Base-by-base conservation (phyloP, 1,140 invertebrate genomes). In the Drosophila kurseongensis region DNA sequence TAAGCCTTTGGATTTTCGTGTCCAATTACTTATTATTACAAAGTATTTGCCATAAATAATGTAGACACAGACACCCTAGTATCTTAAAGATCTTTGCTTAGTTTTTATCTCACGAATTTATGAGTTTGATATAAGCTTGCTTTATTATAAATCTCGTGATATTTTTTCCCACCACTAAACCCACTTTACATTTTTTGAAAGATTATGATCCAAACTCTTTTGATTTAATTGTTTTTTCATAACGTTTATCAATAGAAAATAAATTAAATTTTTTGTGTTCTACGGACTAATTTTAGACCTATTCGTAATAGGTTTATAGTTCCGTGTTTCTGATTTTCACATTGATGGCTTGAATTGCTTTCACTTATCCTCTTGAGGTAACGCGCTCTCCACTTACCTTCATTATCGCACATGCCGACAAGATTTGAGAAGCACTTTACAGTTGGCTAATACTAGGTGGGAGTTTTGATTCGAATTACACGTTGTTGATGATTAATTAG, bases 401-500 rank as follows among this genome's bases (percentile, higher is more conserved):
- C 73, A 54, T 54, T 76, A 55, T 76, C 73, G 48, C 73, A 42
- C 73, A 76, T 76, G 69, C 36, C 42, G 60, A 45, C 38, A 29
- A 67, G 52, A 27, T 57, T 52, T 60, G 29, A 16, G 27, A 18
- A 45, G 32, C 47, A 45, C 65, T 68, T 42, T 51, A 42, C 9
- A 41, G 13, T 40, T n/a, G 32, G 32, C n/a, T 52, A 44, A 23
- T 45, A 12, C 36, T 5, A 42, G 44, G 35, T 36, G 52, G 32
- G 2, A 51, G 38, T 35, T 69, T 47, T 4, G 7, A 61, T 1
- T 38, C 45, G 29, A 36, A 65, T 29, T 74, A 56, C 52, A 75
- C 32, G 14, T 40, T 66, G 12, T 44, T 27, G 32, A 27, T 76
- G 41, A 59, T 76, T 76, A 76, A 76, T 76, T 76, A 76, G 61